Evolutionary conservation across 1,140 invertebrate species (phyloP), one percentile per base, ranked within the genome.

Genomic region (Bombus picipes): DNA sequence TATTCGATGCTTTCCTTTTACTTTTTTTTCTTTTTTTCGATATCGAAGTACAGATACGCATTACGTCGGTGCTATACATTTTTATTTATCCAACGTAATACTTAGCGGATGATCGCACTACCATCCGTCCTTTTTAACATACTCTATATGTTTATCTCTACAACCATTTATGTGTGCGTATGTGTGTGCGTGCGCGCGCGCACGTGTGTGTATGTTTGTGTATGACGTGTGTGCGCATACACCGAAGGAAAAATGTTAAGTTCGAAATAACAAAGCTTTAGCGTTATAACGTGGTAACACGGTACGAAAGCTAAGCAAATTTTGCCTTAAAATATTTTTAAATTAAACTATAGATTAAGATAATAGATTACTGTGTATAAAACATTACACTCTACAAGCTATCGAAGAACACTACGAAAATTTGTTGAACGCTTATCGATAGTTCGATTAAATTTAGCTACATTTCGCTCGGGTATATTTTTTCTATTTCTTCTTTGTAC

Each of bases 71-170:
- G 79, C 79, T 85, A 79, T 85, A 81, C 79, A 78, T 83, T 62
- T 66, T 73, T 77, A 72, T 83, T 83, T 87, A 68, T 77, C 53
- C 84, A 74, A 77, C 73, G 74, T 81, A 80, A 79, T 80, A 59
- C 72, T 66, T 74, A 73, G 81, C 81, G 71, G 71, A 85, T 79
- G 87, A 77, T 81, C 78, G 89, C 85, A 84, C 86, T 68, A 79
- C 74, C 85, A 90, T 90, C 89, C 89, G 89, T 90, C 89, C 89
- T 89, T 32, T 78, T 83, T 83, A 81, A 76, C 81, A 76, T 89
- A 87, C 39, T 89, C 71, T 72, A 86, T 73, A 39, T 53, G 43
- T 78, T 78, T 39, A 32, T 32, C 57, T 76, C 43, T 57, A 75
- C 74, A 34, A 57, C 10, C 32, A 41, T 72, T 72, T 47, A 43